Base-by-base conservation (phyloP, 2,888 invertebrate species). In the Eudasyphora cyanicolor region DNA sequence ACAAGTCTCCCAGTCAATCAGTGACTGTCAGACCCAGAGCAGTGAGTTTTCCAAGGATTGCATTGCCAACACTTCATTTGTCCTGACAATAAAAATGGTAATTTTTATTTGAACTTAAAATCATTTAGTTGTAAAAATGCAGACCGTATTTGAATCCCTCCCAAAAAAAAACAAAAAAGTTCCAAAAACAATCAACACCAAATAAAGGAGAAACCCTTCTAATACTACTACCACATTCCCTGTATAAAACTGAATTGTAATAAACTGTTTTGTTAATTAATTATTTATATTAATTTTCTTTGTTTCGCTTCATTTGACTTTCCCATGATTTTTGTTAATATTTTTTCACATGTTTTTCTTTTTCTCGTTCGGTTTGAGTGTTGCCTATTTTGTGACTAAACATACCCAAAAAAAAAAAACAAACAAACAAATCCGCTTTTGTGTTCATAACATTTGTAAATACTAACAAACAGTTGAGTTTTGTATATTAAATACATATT, bases 371-470 rank as follows among this genome's bases (percentile, higher is more conserved):
- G 29, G 7, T 60, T 57, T 70, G 8, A 76, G 76, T 81, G 76
- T 81, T 81, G 76, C 73, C 45, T 64, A 67, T 32, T 42, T 4
- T 75, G 73, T 49, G 42, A 62, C 29, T 21, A 67, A 0, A 38
- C 24, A 67, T 8, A 35, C 32, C n/a, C n/a, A n/a, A n/a, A n/a
- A n/a, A n/a, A n/a, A n/a, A n/a, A n/a, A n/a, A n/a, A n/a, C n/a
- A n/a, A n/a, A n/a, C n/a, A n/a, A n/a, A n/a, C 38, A 54, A 19
- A 73, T 49, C 35, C 38, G n/a, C 2, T 67, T 67, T 32, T 32
- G 2, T n/a, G 14, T 42, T 60, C 54, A 12, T 19, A 21, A 38
- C 51, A 51, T 79, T 29, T 84, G 77, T 84, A 84, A 84, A 84
- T 84, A 81, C 80, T 78, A 60, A 60, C 67, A 67, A 32, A 10